phyloP scores from a whole-genome alignment of 2,113 vertebrate species.

The Nyctibius bracteatus region DNA sequence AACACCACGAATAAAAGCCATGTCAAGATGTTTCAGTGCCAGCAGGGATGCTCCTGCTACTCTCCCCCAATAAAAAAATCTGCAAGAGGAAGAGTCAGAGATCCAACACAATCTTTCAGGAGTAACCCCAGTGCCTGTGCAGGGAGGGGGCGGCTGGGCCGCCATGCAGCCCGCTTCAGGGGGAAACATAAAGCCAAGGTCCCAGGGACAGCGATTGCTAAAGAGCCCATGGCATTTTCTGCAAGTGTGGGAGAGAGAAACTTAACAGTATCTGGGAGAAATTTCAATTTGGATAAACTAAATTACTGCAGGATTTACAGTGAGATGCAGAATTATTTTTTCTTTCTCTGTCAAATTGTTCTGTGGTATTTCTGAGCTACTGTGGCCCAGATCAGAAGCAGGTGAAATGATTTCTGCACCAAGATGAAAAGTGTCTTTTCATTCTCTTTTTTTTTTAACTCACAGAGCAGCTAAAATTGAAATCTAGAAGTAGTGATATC shows the following conservation, averaged over 20 bases:
- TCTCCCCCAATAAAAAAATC: too few species aligned
- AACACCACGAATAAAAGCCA: rapidly evolving
- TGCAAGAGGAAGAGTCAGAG: background rate
- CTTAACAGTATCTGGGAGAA: background rate
- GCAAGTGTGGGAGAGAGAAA: background rate
- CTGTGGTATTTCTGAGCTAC: background rate
- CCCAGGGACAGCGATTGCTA: background rate
- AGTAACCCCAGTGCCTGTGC: rapidly evolving
- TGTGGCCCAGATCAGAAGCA: background rate
- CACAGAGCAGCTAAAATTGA: background rate
- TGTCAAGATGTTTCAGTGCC: background rate
- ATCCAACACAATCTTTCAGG: rapidly evolving
- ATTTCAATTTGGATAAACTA: background rate
- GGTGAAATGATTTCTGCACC: background rate
- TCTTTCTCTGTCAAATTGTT: background rate
- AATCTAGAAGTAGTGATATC: background rate
- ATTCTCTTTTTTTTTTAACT: background rate
- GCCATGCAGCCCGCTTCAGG: background rate
- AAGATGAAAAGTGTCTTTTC: background rate
- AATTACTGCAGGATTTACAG: background rate
- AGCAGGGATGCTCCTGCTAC: rapidly evolving
- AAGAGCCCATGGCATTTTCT: background rate
- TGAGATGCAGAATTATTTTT: background rate
- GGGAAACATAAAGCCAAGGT: background rate
- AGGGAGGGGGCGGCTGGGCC: rapidly evolving